Base-by-base conservation (phyloP, 2,113 vertebrate species). In the Dinomys branickii region DNA sequence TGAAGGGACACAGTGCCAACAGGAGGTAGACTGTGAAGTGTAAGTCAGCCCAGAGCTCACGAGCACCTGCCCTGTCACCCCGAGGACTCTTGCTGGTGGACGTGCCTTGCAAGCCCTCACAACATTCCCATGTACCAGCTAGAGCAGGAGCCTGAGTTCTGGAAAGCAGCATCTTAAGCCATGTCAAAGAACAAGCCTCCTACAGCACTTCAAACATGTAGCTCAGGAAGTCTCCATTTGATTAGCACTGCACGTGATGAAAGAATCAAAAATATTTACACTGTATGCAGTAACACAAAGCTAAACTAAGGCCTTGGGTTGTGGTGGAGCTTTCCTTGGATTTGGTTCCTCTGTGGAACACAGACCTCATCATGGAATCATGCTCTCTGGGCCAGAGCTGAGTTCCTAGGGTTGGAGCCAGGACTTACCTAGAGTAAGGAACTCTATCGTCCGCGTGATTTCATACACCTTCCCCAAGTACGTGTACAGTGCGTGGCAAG, bases 391-490 rank as follows among this genome's bases (percentile, higher is more conserved):
- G 41, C 71, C 13, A 3, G 81, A n/a, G 3, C 5, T 35, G 63
- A 89, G 69, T 10, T 33, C 26, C n/a, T 8, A 38, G 5, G 47
- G 26, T 0, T 11, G 10, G 44, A 24, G 16, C 54, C 2, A 2
- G 4, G 2, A 97, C 98, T 98, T 56, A 99, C 99, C 99, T 96
- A 69, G 78, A 92, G 99, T 97, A 20, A 56, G 61, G 6, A 98
- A 97, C 0, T 88, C 33, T 20, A 99, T 98, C 0, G 98, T 98
- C 91, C 99, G 99, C 41, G 99, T 98, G 44, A 99, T 90, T 4
- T 92, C 98, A 14, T 98, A 98, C 0, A 50, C 92, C 61, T 98
- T 95, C 16, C 98, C 99, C 83, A 95, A 98, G 0, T 99, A 94
- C 0, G 52, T 97, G 88, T 99, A 99, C 0, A 92, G 97, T 88